Percentiles rank a stretch among this genome's conserved stretches.
phyloP scores from a whole-genome alignment of 2,888 invertebrate species.

The Colostygia pectinataria region DNA sequence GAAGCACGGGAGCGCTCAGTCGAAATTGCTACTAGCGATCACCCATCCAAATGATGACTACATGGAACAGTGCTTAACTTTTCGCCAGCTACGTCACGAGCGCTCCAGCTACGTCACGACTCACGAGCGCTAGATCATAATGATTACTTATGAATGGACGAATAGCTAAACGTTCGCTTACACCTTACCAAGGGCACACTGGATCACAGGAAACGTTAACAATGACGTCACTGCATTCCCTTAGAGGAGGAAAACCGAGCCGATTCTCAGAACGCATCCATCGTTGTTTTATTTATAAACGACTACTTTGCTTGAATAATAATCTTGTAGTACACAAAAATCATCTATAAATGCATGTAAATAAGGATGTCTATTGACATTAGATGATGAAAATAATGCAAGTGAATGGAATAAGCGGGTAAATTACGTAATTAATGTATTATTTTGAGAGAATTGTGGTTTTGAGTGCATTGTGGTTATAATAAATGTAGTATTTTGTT shows the following conservation, averaged over 20 bases:
- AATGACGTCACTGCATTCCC: slow-evolving; percentile 77
- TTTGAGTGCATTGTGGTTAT: background rate
- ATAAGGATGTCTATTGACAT: background rate
- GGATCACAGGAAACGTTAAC: slow-evolving; percentile 1
- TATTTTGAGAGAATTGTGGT: slow-evolving; percentile 3
- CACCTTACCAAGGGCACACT: slow-evolving; percentile 2
- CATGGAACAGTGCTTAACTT: too few species aligned
- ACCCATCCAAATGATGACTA: too few species aligned
- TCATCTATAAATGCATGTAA: background rate
- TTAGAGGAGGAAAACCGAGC: slow-evolving; percentile 71
- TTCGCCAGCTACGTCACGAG: too few species aligned
- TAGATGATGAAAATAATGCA: too few species aligned
- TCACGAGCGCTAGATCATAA: too few species aligned
- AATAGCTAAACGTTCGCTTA: background rate
- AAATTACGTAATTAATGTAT: slow-evolving; percentile 10
- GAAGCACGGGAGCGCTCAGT: too few species aligned
- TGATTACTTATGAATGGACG: too few species aligned
- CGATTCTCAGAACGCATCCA: slow-evolving; percentile 69
- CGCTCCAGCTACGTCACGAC: too few species aligned
- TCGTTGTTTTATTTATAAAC: slow-evolving; percentile 71
- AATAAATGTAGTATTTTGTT: background rate
- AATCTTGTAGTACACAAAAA: background rate
- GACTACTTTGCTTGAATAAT: background rate
- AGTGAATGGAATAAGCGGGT: slow-evolving; percentile 17
- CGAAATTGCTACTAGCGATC: too few species aligned